A percentile compares a stretch with the other conserved stretches of the same genome.
phyloP scores from a whole-genome alignment of 2,797 vertebrate genomes.

The Emydoidea blandingii region DNA sequence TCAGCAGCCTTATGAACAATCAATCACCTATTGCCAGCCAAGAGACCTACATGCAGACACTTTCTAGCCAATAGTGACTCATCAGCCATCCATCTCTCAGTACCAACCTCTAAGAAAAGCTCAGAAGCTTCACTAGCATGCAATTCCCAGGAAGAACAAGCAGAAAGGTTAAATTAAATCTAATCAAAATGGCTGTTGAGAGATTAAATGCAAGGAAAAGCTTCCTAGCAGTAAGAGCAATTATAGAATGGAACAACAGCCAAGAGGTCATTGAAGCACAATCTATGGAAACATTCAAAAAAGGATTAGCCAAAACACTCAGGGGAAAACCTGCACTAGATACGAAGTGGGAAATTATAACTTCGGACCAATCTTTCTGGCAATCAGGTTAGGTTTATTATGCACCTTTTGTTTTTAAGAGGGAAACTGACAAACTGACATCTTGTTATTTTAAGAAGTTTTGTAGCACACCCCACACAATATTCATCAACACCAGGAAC shows the following conservation, averaged over 20 bases:
- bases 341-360: conserved; percentile 54
- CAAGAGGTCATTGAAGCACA: conserved; percentile 62
- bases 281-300: conserved; percentile 69
- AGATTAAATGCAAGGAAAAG: conserved; percentile 66
- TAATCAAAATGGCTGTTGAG: conserved; percentile 63
- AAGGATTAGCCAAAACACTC: conserved; percentile 60
- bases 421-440: neutral
- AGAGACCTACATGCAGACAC: conserved; percentile 4
- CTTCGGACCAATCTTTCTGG: conserved; percentile 34
- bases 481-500: neutral
- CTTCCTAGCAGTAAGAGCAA: conserved; percentile 72
- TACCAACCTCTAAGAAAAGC: neutral
- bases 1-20: conserved; percentile 7
- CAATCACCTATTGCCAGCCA: neutral
- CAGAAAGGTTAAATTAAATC: conserved; percentile 50
- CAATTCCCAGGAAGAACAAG: conserved; percentile 27
- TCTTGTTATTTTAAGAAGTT: neutral
- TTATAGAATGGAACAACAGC: conserved; percentile 68
- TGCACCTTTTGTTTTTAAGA: conserved; percentile 5
- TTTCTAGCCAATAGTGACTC: conserved; percentile 31
- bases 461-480: neutral
- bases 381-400: conserved; percentile 7
- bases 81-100: conserved; percentile 21
- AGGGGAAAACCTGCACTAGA: conserved; percentile 57
- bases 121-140: neutral